These are phyloP conservation scores for Gymnoscopelus braueri DNA, from an alignment of 2,797 vertebrate species.

Conservation along the genomic window DNA sequence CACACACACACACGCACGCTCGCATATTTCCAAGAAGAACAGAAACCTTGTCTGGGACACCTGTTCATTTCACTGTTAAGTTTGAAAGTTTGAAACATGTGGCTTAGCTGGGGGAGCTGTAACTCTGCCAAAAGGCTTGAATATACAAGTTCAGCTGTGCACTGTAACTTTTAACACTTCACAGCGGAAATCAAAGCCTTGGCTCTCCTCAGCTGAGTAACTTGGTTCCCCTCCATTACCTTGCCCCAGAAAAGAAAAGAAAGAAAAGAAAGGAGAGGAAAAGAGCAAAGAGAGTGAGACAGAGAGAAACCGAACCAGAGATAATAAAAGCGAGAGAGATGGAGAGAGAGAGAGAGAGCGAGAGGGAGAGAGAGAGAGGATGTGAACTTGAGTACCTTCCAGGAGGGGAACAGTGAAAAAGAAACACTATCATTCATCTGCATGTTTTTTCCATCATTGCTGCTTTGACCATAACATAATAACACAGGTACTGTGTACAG, in stretches of 20 bases:
- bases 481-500: slow-evolving; percentile 18
- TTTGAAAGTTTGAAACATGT: slow-evolving; percentile 78
- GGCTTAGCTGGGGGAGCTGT: slow-evolving; percentile 68
- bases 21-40: slow-evolving; percentile 63
- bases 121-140: slow-evolving; percentile 70
- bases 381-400: slow-evolving; percentile 61
- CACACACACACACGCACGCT: slow-evolving; percentile 25
- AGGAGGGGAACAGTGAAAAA: slow-evolving; percentile 64
- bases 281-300: slow-evolving; percentile 28
- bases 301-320: not conserved
- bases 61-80: slow-evolving; percentile 77
- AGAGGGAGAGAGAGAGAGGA: slow-evolving; percentile 48
- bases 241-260: slow-evolving; percentile 36
- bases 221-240: slow-evolving; percentile 71
- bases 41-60: slow-evolving; percentile 71
- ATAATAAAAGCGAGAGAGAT: not conserved
- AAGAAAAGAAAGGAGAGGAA: slow-evolving; percentile 21
- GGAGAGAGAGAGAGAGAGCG: slow-evolving; percentile 1
- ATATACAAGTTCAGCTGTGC: slow-evolving; percentile 79
- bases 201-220: slow-evolving; percentile 52
- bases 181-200: slow-evolving; percentile 68
- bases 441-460: slow-evolving; percentile 71
- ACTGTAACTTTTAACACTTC: slow-evolving; percentile 77
- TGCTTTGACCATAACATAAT: slow-evolving; percentile 71
- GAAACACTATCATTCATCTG: slow-evolving; percentile 65